Base-by-base conservation (phyloP, 2,888 invertebrate species). In the Aproaerema taeniolella region DNA sequence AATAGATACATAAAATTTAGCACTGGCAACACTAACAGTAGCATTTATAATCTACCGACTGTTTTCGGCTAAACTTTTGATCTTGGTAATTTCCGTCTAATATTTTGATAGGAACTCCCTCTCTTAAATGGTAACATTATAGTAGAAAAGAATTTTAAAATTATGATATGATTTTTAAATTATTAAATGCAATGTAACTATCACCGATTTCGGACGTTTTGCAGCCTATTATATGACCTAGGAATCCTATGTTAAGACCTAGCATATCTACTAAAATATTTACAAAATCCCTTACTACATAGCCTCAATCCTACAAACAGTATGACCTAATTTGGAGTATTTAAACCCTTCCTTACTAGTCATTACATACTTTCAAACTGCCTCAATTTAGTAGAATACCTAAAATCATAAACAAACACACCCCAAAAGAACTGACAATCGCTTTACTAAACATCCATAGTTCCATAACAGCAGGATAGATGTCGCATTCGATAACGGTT, bases 21-120 rank as follows among this genome's bases (percentile, higher is more conserved):
- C 66, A 47, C 53, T 72, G 55, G 66, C 67, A 70, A 72, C 67
- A 62, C 61, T 52, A 65, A 20, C 61, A 55, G 71, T 79, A 80
- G 78, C 74, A 50, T 65, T 47, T 14, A 17, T 12, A 60, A 12
- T 72, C 76, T 81, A 80, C 73, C 53, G 50, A 61, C 64, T 50
- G 47, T 43, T 58, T 57, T 46, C n/a, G 40, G 57, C 65, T 74
- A 75, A 74, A 71, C 59, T 62, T 50, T 44, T 50, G 63, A 72
- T 70, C 64, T 28, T 31, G 20, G 15, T 25, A 36, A 55, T 58
- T 47, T 32, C 8, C 32, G 41, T n/a, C 39, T 55, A 53, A 46
- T 52, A 59, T 61, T 62, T 52, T 2, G 12, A 42, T 64, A 70
- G 66, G 66, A 71, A 68, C 71, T 66, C 49, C 47, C 29, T 42